Evolutionary conservation across 2,113 vertebrate genomes (phyloP).

Genomic region (Sylvia atricapilla): DNA sequence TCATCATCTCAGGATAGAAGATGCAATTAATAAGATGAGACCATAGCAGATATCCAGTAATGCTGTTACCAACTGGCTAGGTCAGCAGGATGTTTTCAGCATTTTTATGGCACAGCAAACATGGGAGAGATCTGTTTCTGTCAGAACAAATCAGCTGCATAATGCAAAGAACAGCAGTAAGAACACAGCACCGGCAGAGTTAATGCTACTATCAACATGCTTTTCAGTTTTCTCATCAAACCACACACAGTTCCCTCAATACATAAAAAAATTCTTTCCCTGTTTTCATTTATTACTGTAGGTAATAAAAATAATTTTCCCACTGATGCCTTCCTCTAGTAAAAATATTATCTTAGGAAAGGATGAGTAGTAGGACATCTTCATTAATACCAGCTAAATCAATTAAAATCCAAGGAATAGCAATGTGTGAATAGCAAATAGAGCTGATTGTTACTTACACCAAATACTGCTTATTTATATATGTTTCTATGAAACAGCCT

Average conservation of each 20-base stretch:
- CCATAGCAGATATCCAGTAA: constrained; percentile 28
- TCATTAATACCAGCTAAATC: constrained; percentile 58
- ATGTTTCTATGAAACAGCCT: neutral
- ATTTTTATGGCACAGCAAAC: constrained; percentile 57
- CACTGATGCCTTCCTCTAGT: neutral
- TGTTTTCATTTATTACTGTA: neutral
- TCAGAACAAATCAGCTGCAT: constrained; percentile 44
- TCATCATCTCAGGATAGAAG: constrained; percentile 32
- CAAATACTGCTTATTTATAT: constrained; percentile 45
- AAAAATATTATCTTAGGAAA: neutral
- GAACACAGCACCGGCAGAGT: neutral
- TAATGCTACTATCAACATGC: constrained; percentile 7
- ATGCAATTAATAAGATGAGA: neutral
- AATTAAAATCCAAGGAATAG: constrained; percentile 58
- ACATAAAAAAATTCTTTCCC: neutral
- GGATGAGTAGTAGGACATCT: constrained; percentile 29
- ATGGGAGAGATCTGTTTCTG: constrained; percentile 30
- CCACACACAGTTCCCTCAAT: neutral
- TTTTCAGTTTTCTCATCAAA: constrained; percentile 6
- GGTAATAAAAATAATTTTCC: neutral
- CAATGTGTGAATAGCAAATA: constrained; percentile 55
- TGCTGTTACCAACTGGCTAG: constrained; percentile 11
- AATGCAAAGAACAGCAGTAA: neutral
- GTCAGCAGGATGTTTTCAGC: constrained; percentile 66
- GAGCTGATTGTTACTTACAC: constrained; percentile 54